These are phyloP conservation scores for Archivesica marissinica DNA, from an alignment of 1,140 invertebrate genomes.

Conservation along the genomic window DNA sequence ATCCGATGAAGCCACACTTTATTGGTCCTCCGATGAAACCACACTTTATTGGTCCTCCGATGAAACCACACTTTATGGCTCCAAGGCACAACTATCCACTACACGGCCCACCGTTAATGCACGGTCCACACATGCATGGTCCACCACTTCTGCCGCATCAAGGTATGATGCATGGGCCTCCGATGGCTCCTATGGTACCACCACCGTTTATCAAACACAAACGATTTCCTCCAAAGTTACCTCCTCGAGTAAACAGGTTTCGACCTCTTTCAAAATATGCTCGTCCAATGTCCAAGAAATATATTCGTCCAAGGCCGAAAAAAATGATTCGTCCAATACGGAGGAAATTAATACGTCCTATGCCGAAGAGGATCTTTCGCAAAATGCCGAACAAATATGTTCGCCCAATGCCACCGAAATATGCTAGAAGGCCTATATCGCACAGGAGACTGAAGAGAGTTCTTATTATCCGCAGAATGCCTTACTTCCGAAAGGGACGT, in stretches of 20 bases:
- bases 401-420: background rate
- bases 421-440: background rate
- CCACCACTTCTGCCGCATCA: too few relatives aligned
- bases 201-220: background rate
- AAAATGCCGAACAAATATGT: background rate
- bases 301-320: background rate
- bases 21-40: constrained; percentile 9
- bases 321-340: background rate
- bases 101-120: background rate
- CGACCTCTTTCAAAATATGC: background rate
- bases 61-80: constrained; percentile 10
- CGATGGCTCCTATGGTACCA: background rate
- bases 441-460: background rate
- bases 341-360: background rate
- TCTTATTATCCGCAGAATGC: background rate
- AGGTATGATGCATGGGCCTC: background rate
- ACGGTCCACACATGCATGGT: too few relatives aligned
- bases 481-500: background rate
- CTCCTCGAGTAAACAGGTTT: background rate
- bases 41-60: constrained; percentile 5
- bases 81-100: too few relatives aligned
- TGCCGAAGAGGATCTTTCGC: too few relatives aligned
- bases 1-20: constrained; percentile 14
- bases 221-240: background rate
- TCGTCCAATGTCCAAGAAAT: background rate